Evolutionary conservation across 2,113 vertebrate genomes (phyloP), one percentile per base, ranked within the genome.

Genomic region (Rana temporaria): DNA sequence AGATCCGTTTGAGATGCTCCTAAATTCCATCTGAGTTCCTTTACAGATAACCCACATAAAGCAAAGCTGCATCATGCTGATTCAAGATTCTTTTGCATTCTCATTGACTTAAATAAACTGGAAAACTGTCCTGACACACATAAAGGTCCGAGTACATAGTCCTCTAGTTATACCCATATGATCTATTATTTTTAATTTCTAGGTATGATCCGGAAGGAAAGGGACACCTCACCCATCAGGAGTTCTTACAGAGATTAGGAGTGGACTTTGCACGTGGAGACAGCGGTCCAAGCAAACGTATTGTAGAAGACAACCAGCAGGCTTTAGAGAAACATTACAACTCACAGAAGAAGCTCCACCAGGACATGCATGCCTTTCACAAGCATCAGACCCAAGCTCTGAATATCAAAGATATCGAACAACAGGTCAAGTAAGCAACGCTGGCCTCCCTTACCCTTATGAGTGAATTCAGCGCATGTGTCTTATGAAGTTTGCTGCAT

Each of bases 131-230:
- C 2, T 38, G 34, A 38, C 34, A 38, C 4, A 38, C 2, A 38
- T 30, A 38, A 38, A 38, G 4, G 4, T 38, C 4, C 6, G 34
- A 1, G 34, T 38, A 34, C 32, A 34, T 34, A 34, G 32, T 4
- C 32, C 32, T 34, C 32, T 34, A 8, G 34, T 38, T 5, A 38
- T 8, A 38, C 34, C 34, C 34, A 6, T 1, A 5, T 38, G 2
- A 6, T 38, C 34, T 38, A 5, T 38, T 38, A 5, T 30, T 79
- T 12, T 24, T 65, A 30, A 11, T 6, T 0, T 16, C 22, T 63
- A 96, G 92, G 87, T 95, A 90, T 62, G 93, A 95, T 87, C 78
- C 82, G 4, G 84, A 89, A 79, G 87, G 83, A n/a, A 89, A 85
- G 84, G 91, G 92, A 38, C 87, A 84, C 81, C 78, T 94, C 64